Percentiles rank a stretch among this genome's conserved stretches.
Evolutionary conservation across 2,797 vertebrate species (phyloP).

Genomic region (Gallinago solitaria): DNA sequence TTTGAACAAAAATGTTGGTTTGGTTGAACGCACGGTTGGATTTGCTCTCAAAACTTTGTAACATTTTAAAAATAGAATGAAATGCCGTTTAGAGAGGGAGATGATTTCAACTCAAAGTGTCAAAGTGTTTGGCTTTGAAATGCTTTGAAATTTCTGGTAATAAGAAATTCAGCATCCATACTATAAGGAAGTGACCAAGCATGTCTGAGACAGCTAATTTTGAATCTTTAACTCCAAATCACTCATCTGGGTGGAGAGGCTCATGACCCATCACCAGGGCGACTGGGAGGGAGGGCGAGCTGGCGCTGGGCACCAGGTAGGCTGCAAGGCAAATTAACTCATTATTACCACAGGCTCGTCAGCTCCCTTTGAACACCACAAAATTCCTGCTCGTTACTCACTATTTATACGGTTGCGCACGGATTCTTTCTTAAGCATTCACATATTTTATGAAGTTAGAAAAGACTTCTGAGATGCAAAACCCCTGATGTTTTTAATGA

Average conservation of each 20-base stretch:
- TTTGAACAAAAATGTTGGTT: neutral
- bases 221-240: neutral
- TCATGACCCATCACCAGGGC: neutral
- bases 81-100: neutral
- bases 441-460: constrained; percentile 14
- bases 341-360: neutral
- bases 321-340: constrained; percentile 38
- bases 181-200: neutral
- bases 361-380: constrained; percentile 27
- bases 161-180: neutral
- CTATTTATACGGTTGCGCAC: neutral
- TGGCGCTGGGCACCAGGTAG: constrained; percentile 5
- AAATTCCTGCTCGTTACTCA: neutral
- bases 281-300: neutral
- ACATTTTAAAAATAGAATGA: neutral
- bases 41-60: neutral
- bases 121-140: neutral
- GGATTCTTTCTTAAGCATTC: constrained; percentile 32
- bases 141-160: neutral
- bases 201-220: neutral
- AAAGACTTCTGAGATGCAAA: constrained; percentile 28
- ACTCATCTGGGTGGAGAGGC: neutral
- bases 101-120: neutral
- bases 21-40: neutral
- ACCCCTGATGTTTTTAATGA: constrained; percentile 39